Conservation (phyloP, 2,888 invertebrate species). For the Lamellibrachia columna region DNA sequence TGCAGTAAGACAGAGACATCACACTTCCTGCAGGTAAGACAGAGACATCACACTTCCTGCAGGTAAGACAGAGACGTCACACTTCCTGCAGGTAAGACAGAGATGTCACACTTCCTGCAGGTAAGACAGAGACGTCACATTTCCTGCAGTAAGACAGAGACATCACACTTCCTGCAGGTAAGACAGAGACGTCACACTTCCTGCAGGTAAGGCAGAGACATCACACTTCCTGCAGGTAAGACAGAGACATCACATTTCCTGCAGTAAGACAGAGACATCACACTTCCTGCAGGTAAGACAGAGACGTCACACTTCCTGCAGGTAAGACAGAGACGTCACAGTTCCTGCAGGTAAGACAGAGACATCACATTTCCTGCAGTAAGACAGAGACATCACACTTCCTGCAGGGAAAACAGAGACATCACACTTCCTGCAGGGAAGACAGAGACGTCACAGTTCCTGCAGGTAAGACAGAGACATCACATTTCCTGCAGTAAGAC, state of each 20-base stretch:
- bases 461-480: not conserved
- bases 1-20: not conserved
- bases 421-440: not conserved
- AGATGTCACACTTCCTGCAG: not conserved
- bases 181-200: not conserved
- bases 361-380: not conserved
- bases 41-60: not conserved
- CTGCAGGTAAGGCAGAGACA: not conserved
- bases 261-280: not conserved
- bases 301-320: not conserved
- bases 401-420: not conserved
- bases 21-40: not conserved
- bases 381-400: not conserved
- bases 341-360: not conserved
- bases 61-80: not conserved
- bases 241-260: not conserved
- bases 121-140: not conserved
- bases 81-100: not conserved
- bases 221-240: not conserved
- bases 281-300: not conserved
- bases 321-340: not conserved
- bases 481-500: not conserved
- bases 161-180: not conserved
- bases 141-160: not conserved
- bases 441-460: not conserved